Base-by-base conservation (phyloP, 37 sponge, comb jelly and placozoan genomes). In the Chondrosia reniformis region DNA sequence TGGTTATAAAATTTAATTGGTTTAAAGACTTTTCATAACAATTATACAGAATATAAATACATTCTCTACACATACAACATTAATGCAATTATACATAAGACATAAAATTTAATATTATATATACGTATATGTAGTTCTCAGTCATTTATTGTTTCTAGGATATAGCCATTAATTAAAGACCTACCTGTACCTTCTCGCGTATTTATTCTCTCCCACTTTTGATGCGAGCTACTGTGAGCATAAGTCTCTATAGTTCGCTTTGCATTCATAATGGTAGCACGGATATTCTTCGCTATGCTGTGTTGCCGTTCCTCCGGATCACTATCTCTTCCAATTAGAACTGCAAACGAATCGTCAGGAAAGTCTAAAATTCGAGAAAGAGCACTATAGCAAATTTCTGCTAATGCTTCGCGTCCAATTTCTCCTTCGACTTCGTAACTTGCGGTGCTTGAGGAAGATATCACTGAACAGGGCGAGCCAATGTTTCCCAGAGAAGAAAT, bases 241-340 rank as follows among this genome's bases (percentile, higher is more conserved):
- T 74, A 64, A 45, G 80, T 39, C 31, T 81, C 83, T 46, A 74
- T 76, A 54, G 76, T 63, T 7, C 65, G 74, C 45, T 79, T 82
- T 79, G 82, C 82, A 21, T 28, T 24, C 25, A 31, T 61, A 21
- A 87, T 43, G 45, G 76, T 84, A 42, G 77, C 33, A 5, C 79
- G 76, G 6, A 89, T 85, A 79, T 89, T 89, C 74, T 83, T 85
- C 15, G 90, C 90, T 40, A 89, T 59, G 66, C 85, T 85, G 73
- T 22, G 22, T 30, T 63, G 78, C 0, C 78, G 52, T 0, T 80
- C 76, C 6, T 69, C 74, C 4, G 80, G 79, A 43, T 25, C 67
- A 7, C 27, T 45, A 24, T 85, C 90, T 19, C 34, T 59, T 44
- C 86, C 80, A 28, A 89, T 42, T 17, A 89, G 75, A 0, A 55